phyloP scores from a whole-genome alignment of 2,113 vertebrate species.

The Haemorhous mexicanus region DNA sequence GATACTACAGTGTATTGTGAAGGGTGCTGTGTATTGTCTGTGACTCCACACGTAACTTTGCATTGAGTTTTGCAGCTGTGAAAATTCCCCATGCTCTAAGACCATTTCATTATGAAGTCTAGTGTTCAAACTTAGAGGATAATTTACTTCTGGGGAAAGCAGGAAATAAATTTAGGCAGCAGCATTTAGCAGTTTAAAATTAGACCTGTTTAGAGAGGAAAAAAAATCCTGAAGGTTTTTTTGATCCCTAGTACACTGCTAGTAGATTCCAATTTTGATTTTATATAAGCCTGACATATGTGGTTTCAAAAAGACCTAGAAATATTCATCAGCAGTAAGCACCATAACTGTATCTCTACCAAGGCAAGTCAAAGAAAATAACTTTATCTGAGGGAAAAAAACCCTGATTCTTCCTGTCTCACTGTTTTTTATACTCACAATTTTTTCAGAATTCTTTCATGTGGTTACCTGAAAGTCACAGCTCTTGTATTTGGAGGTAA shows the following conservation, averaged over 20 bases:
- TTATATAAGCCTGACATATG: neutral
- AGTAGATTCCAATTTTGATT: neutral
- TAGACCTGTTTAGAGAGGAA: neutral
- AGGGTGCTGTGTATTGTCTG: neutral
- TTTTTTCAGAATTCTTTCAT: neutral
- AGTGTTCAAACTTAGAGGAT: neutral
- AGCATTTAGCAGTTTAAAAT: neutral
- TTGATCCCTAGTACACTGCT: neutral
- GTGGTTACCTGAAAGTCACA: neutral
- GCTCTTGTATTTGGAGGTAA: neutral
- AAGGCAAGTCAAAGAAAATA: neutral
- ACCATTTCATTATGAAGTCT: neutral
- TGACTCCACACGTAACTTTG: neutral
- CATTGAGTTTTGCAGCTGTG: neutral
- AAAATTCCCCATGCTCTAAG: neutral
- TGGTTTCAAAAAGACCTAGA: neutral
- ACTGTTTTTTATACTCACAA: neutral
- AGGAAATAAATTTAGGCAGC: neutral
- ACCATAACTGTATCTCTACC: neutral
- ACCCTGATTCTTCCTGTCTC: accelerated
- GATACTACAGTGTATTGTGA: neutral
- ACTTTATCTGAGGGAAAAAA: neutral
- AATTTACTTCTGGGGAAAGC: neutral
- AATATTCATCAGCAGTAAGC: neutral
- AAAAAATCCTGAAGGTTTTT: neutral